Evolutionary conservation across 2,888 invertebrate genomes (phyloP).

Genomic region (Tachina lurida): DNA sequence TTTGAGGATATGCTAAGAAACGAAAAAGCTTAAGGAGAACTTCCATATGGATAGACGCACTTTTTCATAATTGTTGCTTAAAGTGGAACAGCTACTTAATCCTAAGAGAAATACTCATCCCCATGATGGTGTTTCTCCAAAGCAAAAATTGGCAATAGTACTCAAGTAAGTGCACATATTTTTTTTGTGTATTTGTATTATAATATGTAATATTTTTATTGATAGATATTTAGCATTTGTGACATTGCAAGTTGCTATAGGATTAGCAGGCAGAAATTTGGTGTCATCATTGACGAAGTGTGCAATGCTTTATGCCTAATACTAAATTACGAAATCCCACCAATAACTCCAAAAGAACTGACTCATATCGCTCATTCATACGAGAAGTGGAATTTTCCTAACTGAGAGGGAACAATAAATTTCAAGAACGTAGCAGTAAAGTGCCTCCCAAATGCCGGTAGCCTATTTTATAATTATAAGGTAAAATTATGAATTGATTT

Average conservation of each 20-base stretch:
- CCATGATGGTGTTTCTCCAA: no score
- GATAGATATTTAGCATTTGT: background rate
- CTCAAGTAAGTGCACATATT: no score
- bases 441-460: constrained; percentile 5
- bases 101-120: no score
- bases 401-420: background rate
- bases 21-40: no score
- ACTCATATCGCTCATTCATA: background rate
- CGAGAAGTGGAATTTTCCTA: background rate
- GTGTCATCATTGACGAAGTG: background rate
- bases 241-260: constrained; percentile 18
- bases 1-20: no score
- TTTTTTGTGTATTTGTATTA: background rate
- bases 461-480: constrained; percentile 20
- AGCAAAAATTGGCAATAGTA: no score
- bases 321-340: background rate
- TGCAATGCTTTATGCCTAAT: background rate
- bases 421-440: constrained; percentile 1
- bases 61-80: no score
- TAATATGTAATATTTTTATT: constrained; percentile 1
- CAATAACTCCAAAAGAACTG: background rate
- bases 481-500: background rate
- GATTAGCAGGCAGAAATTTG: background rate
- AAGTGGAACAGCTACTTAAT: no score
- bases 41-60: no score